Base-by-base conservation (phyloP, 2,888 invertebrate species). In the Lasioglossum leucozonium region DNA sequence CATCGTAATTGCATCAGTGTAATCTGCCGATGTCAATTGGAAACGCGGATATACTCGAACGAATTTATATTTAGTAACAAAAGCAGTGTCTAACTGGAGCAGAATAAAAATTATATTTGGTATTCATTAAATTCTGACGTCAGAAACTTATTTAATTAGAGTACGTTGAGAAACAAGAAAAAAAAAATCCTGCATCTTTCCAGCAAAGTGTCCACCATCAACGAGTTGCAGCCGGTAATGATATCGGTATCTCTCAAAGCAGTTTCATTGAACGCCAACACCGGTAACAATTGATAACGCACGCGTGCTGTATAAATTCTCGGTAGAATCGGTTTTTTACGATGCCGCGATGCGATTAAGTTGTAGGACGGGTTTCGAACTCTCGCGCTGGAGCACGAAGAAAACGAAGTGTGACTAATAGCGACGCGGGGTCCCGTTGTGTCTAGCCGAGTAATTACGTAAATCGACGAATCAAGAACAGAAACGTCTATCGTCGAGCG, bases 331-430 rank as follows among this genome's bases (percentile, higher is more conserved):
- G 16, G 42, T 42, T 72, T 72, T 72, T 26, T 67, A 37, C 34
- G 65, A 16, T 30, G 4, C 16, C n/a, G 37, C 30, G 47, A 76
- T 76, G 65, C 76, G 65, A 65, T 44, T 44, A 65, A 65, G 75
- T 65, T 75, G 65, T 30, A 30, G 34, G 47, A 76, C 76, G 42
- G n/a, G 76, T 76, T 76, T 42, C 44, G 16, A 51, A 22, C 72
- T 18, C 47, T n/a, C 18, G 22, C 1, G 47, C 47, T 11, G 55
- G 34, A 18, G 26, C 30, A 75, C 26, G 40, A 34, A 37, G 65
- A 76, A 65, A 76, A 76, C 13, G 65, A 65, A 65, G 76, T 44
- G 62, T 67, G 65, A 65, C 73, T 55, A 73, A 73, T 73, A 47
- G 47, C 0, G 65, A 26, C 67, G 47, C 6, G 3, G 65, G 47